phyloP scores from a whole-genome alignment of 2,797 vertebrate species.

The Pangasius djambal region DNA sequence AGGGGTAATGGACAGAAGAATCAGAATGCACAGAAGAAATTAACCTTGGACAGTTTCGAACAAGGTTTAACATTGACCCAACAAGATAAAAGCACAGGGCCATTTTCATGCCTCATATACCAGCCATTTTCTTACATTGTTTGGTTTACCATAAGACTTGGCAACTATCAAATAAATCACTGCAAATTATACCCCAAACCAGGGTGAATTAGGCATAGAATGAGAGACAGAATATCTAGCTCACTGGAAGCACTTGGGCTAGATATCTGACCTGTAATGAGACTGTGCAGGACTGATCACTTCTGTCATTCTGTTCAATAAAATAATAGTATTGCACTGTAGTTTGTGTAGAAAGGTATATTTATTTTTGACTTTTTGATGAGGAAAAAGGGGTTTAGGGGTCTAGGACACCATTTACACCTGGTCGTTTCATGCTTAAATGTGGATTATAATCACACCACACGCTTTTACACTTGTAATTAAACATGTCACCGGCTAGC shows the following conservation, averaged over 20 bases:
- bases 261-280: neutral
- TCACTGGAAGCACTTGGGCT: neutral
- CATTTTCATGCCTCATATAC: slow-evolving; percentile 43
- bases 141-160: slow-evolving; percentile 47
- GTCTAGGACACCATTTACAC: neutral
- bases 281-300: neutral
- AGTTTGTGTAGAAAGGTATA: neutral
- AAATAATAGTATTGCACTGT: neutral
- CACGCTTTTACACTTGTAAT: neutral
- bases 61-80: slow-evolving; percentile 28
- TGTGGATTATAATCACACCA: neutral
- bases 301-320: neutral
- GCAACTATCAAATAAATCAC: slow-evolving; percentile 49
- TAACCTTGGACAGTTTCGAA: slow-evolving; percentile 34
- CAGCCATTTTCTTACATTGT: slow-evolving; percentile 41
- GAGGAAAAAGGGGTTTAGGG: neutral
- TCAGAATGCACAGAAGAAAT: slow-evolving; percentile 14
- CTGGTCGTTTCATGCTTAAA: neutral
- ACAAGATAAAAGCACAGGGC: slow-evolving; percentile 33
- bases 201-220: slow-evolving; percentile 31
- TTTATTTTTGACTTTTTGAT: slow-evolving; percentile 3
- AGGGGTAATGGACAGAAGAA: slow-evolving; percentile 34
- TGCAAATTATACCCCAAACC: slow-evolving; percentile 46
- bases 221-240: neutral
- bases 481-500: no score